Base-by-base conservation (phyloP, 1,140 invertebrate species). In the Eueides isabella region DNA sequence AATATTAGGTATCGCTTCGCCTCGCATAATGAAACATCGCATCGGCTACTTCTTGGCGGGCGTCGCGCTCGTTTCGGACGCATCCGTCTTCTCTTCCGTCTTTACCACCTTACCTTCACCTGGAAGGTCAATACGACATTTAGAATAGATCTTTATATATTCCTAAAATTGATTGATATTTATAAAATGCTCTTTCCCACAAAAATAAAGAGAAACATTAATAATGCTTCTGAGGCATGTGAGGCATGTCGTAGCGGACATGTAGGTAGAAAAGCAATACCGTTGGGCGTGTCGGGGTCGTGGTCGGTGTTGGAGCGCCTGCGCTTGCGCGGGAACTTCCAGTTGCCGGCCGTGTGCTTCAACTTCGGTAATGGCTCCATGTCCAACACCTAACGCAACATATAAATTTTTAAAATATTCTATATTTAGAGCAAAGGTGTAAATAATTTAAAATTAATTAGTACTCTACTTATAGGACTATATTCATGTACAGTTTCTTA, bases 301-400 rank as follows among this genome's bases (percentile, higher is more conserved):
- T 81, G 68, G 85, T 93, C 92, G 73, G 88, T 90, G 84, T 86
- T 86, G 73, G 93, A 94, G 77, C 93, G 92, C 85, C 92, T 89
- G 79, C 93, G 90, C 82, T 94, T 94, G 84, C 92, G 89, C 71
- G 93, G 92, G 86, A 92, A 92, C 87, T 93, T 93, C 90, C 91
- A 93, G 70, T 75, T 80, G 66, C 89, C 88, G 61, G 82, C 75
- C 55, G 85, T 71, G 80, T 88, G 86, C 83, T 93, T 93, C 85
- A 87, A 69, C 81, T 93, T 93, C 28, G 92, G 91, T 68, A 93
- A 83, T 48, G 89, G 89, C 83, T 93, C 92, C 92, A 94, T 94
- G 79, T 93, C 93, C 80, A 94, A 82, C 67, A 94, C 93, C 93
- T 94, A 44, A 77, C 28, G 28, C 61, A 61, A 29, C 26, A 61